A percentile compares a stretch with the other conserved stretches of the same genome.
These are phyloP conservation scores for Ptyas mucosa DNA, from an alignment of 2,113 vertebrate genomes.

Conservation along the genomic window DNA sequence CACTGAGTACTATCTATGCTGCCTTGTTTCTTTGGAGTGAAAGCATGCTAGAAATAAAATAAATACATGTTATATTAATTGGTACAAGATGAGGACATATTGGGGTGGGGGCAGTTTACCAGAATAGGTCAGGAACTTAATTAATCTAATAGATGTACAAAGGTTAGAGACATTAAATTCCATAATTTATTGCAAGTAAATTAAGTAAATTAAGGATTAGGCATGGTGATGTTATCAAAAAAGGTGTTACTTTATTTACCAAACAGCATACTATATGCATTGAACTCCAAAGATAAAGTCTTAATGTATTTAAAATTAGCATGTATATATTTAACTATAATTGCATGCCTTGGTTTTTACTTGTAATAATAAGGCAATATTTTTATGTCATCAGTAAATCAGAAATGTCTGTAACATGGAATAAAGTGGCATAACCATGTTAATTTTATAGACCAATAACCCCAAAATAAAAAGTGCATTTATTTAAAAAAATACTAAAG, in stretches of 20 bases:
- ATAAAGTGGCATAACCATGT: not conserved
- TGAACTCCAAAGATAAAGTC: conserved; percentile 13
- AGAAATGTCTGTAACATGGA: not conserved
- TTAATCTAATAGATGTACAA: not conserved
- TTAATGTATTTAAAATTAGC: conserved; percentile 6
- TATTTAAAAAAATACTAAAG: conserved; percentile 17
- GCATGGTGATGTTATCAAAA: not conserved
- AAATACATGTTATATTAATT: not conserved
- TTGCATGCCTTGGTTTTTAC: not conserved
- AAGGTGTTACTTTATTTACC: not conserved
- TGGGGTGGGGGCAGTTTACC: not conserved
- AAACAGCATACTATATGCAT: not conserved
- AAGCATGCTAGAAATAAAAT: not conserved
- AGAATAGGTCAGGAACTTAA: not conserved
- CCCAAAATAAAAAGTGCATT: not conserved
- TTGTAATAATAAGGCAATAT: not conserved
- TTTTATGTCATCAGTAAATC: not conserved
- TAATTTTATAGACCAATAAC: conserved; percentile 31
- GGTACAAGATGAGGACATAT: not conserved
- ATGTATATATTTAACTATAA: not conserved
- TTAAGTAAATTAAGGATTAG: not conserved
- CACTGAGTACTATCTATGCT: not conserved
- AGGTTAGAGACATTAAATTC: not conserved
- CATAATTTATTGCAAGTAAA: not conserved
- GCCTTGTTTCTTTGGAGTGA: not conserved